Evolutionary conservation across 2,888 invertebrate genomes (phyloP), one percentile per base, ranked within the genome.

Genomic region (Pristionchus entomophagus): DNA sequence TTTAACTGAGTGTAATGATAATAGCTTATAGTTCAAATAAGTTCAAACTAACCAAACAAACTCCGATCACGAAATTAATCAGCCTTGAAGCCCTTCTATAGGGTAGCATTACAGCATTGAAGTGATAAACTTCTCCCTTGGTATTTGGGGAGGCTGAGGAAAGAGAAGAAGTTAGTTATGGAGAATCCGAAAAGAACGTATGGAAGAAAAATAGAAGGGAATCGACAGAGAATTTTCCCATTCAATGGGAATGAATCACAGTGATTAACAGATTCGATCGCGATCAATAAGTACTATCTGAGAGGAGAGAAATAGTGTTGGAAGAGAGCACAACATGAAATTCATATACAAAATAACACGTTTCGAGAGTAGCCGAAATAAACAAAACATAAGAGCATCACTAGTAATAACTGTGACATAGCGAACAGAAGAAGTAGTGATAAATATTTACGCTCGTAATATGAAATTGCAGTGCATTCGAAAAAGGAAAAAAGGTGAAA

Each of bases 21-120:
- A n/a, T n/a, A n/a, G n/a, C n/a, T n/a, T n/a, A n/a, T n/a, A n/a
- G n/a, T n/a, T n/a, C 38, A 5, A 10, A 12, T 19, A 35, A 41
- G 14, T 38, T 10, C 8, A 38, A 38, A 59, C 83, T 41, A 26
- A 83, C 83, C 83, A 83, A n/a, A 62, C 62, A 59, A 29, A 32
- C 22, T 32, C 19, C 84, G 8, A 73, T 69, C 17, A 84, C 56
- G 53, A 73, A 35, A 38, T 84, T 84, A 53, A 84, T 51, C 73
- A 84, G 69, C 26, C 84, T 65, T 22, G 84, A 53, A 5, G 73
- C 69, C 35, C 84, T 32, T n/a, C 84, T 26, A 41, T 84, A 41
- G n/a, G 84, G 84, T 17, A 84, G 69, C 84, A 84, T 84, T 62
- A 62, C 62, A 62, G 62, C 17, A 35, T 12, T 35, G 69, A 69